A percentile compares a stretch with the other conserved stretches of the same genome.
phyloP scores from a whole-genome alignment of 2,797 vertebrate species.

The Enteromius argenteus region DNA sequence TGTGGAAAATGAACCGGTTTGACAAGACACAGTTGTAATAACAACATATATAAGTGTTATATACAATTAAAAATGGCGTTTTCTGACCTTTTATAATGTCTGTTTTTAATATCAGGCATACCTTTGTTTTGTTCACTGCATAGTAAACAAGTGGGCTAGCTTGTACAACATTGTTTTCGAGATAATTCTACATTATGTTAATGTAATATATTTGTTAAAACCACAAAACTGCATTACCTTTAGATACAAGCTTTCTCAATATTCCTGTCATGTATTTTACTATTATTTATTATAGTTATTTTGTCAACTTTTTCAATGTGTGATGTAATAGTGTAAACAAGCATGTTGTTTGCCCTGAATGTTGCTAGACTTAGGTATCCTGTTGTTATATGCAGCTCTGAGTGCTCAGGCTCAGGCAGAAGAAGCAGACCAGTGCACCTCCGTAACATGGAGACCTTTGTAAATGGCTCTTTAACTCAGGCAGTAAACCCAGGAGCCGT shows the following conservation, averaged over 20 bases:
- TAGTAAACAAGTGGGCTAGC: neutral
- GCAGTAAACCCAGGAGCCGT: conserved; percentile 69
- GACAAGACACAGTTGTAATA: conserved; percentile 13
- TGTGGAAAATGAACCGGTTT: conserved; percentile 34
- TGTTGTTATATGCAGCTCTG: neutral
- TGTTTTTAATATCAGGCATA: neutral
- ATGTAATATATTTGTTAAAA: neutral
- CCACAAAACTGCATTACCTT: neutral
- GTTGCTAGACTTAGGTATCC: neutral
- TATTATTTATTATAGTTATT: neutral
- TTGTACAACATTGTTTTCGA: neutral
- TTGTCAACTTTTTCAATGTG: neutral
- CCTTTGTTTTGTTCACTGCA: neutral
- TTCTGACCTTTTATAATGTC: neutral
- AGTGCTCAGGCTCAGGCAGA: conserved; percentile 7
- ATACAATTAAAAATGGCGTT: neutral
- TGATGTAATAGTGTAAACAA: neutral
- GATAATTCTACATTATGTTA: neutral
- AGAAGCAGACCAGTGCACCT: conserved; percentile 36
- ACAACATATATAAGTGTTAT: neutral
- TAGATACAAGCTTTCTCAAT: neutral
- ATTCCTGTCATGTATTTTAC: neutral
- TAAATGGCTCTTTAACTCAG: conserved; percentile 70
- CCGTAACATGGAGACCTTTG: conserved; percentile 64
- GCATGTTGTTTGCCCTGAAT: neutral